Percentiles rank a stretch among this genome's conserved stretches.
These are phyloP conservation scores for Aptenodytes patagonicus DNA, from an alignment of 2,113 vertebrate genomes.

Conservation along the genomic window DNA sequence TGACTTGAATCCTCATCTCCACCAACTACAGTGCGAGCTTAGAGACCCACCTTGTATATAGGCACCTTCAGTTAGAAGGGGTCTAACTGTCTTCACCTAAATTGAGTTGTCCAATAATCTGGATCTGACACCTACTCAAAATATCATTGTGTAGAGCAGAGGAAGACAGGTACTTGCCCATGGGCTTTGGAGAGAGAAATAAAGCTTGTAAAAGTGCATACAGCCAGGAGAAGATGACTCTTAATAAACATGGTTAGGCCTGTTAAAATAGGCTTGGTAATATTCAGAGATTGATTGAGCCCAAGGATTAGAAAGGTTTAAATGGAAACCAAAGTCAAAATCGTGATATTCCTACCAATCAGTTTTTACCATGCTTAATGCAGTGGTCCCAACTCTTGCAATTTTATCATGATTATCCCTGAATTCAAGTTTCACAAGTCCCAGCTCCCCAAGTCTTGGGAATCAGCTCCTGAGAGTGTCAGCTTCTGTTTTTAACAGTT, in stretches of 20 bases:
- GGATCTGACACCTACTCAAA: neutral
- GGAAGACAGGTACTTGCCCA: neutral
- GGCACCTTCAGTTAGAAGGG: neutral
- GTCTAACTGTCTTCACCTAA: neutral
- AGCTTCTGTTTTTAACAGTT: slow-evolving; percentile 55
- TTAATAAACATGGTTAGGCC: neutral
- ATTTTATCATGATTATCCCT: neutral
- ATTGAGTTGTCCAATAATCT: neutral
- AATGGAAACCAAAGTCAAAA: neutral
- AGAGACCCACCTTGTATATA: neutral
- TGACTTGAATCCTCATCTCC: neutral
- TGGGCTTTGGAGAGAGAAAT: neutral
- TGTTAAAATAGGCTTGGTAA: neutral
- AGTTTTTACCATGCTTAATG: neutral
- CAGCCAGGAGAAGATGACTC: neutral
- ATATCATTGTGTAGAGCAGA: neutral
- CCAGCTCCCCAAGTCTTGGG: neutral
- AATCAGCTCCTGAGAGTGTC: neutral
- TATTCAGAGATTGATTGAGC: neutral
- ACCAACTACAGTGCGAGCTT: neutral
- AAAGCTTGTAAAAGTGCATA: neutral
- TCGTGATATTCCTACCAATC: neutral
- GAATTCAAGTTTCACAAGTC: neutral
- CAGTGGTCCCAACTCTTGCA: neutral
- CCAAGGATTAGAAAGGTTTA: neutral